phyloP scores from a whole-genome alignment of 1,140 invertebrate species.

The Aphaenogaster ashmeadi region DNA sequence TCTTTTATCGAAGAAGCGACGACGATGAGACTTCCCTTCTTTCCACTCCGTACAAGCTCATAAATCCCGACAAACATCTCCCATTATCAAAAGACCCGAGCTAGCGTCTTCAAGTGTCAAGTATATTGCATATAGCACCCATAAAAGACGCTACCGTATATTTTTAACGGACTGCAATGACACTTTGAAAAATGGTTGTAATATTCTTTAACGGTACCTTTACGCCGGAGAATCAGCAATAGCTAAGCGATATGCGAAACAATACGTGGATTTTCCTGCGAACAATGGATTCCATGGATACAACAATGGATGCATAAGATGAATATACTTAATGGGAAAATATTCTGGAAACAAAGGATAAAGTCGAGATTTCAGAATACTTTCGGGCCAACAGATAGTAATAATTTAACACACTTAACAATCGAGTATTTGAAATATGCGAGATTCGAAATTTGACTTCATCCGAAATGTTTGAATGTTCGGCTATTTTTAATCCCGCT shows the following conservation, averaged over 20 bases:
- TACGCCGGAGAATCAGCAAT: not conserved
- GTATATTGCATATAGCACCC: not conserved
- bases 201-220: constrained; percentile 26
- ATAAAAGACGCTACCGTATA: constrained; percentile 15
- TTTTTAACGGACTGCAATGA: constrained; percentile 6
- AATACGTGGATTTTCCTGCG: constrained; percentile 4
- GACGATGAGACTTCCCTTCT: not conserved
- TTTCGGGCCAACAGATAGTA: not conserved
- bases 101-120: constrained; percentile 1
- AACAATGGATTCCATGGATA: constrained; percentile 3
- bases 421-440: not conserved
- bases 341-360: not conserved
- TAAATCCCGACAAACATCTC: constrained; percentile 51
- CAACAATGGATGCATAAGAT: constrained; percentile 8
- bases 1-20: constrained; percentile 31
- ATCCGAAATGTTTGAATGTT: not conserved
- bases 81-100: constrained; percentile 45
- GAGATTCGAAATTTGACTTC: not conserved
- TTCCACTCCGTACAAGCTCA: constrained; percentile 20
- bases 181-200: constrained; percentile 34
- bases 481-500: not conserved
- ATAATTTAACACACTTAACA: not conserved
- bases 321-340: constrained; percentile 7
- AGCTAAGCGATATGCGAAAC: constrained; percentile 7
- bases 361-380: not conserved